A percentile compares a stretch with the other conserved stretches of the same genome.
Evolutionary conservation across 1,140 invertebrate species (phyloP).

Genomic region (Drosophila quadrilineata): DNA sequence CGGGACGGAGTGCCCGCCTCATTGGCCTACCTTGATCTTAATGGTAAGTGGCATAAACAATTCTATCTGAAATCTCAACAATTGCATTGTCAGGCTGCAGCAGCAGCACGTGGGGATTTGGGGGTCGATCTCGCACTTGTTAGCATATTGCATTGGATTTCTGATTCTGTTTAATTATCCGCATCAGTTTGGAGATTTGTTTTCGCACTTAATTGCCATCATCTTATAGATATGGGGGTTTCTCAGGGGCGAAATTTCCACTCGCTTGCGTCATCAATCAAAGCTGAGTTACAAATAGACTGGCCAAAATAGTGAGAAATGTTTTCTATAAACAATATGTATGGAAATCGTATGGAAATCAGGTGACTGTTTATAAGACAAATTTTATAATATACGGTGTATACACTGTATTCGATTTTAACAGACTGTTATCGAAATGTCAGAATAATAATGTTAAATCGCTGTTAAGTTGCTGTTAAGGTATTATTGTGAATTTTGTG

Average conservation of each 20-base stretch:
- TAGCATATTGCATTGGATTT: slow-evolving; percentile 3
- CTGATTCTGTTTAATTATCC: slow-evolving; percentile 13
- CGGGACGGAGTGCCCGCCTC: slow-evolving; percentile 87
- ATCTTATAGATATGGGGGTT: background rate
- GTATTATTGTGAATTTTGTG: too few species aligned
- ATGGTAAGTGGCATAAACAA: slow-evolving; percentile 82
- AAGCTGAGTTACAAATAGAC: slow-evolving; percentile 7
- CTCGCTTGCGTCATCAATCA: slow-evolving; percentile 40
- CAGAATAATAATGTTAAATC: too few species aligned
- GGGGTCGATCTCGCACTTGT: slow-evolving; percentile 18
- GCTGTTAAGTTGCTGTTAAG: too few species aligned
- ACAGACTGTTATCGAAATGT: too few species aligned
- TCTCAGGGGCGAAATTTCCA: slow-evolving; percentile 26
- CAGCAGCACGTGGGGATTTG: slow-evolving; percentile 6
- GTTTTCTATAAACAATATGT: slow-evolving; percentile 28
- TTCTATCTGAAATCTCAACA: slow-evolving; percentile 29
- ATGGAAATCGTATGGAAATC: background rate
- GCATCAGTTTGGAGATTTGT: slow-evolving; percentile 30
- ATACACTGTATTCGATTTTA: too few species aligned
- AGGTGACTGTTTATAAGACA: slow-evolving; percentile 4
- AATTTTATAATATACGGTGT: too few species aligned
- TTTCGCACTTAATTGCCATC: slow-evolving; percentile 35
- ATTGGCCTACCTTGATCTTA: slow-evolving; percentile 87
- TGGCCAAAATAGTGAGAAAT: slow-evolving; percentile 1
- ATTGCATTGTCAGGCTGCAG: slow-evolving; percentile 34